Evolutionary conservation across 1,140 invertebrate genomes (phyloP).

Genomic region (Lethrus apterus): DNA sequence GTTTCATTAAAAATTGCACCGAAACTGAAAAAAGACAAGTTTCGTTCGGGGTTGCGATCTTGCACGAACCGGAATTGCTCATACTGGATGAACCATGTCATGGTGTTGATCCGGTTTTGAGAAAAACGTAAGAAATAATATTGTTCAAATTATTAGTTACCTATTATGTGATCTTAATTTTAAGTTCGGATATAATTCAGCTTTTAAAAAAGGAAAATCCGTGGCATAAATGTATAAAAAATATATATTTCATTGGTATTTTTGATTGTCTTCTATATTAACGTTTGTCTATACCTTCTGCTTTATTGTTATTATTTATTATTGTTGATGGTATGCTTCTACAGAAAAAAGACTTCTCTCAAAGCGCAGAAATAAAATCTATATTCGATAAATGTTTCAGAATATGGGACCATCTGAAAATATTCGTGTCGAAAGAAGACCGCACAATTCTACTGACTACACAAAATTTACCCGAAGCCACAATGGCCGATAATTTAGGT

Average conservation of each 20-base stretch:
- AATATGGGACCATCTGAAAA: constrained; percentile 86
- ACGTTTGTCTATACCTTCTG: too few relatives aligned
- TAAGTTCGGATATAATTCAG: neutral
- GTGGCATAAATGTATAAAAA: too few relatives aligned
- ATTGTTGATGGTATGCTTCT: too few relatives aligned
- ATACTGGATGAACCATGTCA: constrained; percentile 15
- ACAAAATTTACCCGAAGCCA: constrained; percentile 89
- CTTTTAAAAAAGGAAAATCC: neutral
- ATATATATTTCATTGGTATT: too few relatives aligned
- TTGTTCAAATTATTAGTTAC: too few relatives aligned
- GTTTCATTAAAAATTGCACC: constrained; percentile 2
- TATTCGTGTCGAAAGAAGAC: constrained; percentile 70
- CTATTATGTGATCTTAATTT: neutral
- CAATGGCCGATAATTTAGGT: constrained; percentile 74
- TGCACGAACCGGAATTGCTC: constrained; percentile 18
- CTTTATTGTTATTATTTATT: too few relatives aligned
- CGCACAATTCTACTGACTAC: constrained; percentile 92
- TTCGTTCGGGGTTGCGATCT: constrained; percentile 12
- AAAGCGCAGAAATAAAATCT: too few relatives aligned
- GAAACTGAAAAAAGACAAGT: constrained; percentile 8
- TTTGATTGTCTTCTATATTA: too few relatives aligned
- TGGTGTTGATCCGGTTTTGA: constrained; percentile 81
- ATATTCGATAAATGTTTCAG: too few relatives aligned
- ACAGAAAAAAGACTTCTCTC: too few relatives aligned
- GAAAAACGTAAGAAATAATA: constrained; percentile 52